A percentile compares a stretch with the other conserved stretches of the same genome.
phyloP scores from a whole-genome alignment of 2,113 vertebrate species.

The Lanius collurio region DNA sequence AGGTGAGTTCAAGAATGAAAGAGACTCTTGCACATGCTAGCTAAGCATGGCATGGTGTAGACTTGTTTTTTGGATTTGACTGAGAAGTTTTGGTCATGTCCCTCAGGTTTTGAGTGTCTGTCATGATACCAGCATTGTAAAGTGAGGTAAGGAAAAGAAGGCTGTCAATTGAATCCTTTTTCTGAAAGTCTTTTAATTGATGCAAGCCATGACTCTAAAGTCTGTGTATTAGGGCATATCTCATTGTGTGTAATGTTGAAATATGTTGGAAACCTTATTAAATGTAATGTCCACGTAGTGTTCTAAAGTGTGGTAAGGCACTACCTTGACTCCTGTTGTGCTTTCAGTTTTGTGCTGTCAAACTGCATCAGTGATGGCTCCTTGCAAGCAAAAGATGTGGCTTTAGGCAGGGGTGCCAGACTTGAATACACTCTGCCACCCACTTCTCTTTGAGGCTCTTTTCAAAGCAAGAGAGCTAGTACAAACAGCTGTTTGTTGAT shows the following conservation, averaged over 20 bases:
- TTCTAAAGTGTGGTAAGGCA: background rate
- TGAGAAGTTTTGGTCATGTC: background rate
- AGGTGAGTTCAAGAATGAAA: background rate
- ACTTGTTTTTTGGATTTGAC: background rate
- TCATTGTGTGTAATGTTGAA: background rate
- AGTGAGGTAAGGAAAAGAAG: background rate
- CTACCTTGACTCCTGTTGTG: background rate
- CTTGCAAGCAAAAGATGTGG: background rate
- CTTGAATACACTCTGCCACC: background rate
- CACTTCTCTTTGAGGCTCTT: background rate
- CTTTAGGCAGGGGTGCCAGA: background rate
- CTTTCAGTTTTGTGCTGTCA: background rate
- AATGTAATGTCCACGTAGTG: rapidly evolving
- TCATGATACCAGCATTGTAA: background rate
- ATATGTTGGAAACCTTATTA: background rate
- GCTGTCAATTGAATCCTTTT: background rate
- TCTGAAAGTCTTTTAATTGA: background rate
- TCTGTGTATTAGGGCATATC: background rate
- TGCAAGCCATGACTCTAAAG: background rate
- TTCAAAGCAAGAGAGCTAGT: background rate
- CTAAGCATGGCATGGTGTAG: background rate
- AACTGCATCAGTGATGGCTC: background rate
- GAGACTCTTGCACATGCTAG: background rate
- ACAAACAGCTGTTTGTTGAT: background rate
- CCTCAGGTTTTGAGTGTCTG: background rate